A percentile compares a stretch with the other conserved stretches of the same genome.
phyloP scores from a whole-genome alignment of 1,140 invertebrate genomes.

The Probaryconus sp. region DNA sequence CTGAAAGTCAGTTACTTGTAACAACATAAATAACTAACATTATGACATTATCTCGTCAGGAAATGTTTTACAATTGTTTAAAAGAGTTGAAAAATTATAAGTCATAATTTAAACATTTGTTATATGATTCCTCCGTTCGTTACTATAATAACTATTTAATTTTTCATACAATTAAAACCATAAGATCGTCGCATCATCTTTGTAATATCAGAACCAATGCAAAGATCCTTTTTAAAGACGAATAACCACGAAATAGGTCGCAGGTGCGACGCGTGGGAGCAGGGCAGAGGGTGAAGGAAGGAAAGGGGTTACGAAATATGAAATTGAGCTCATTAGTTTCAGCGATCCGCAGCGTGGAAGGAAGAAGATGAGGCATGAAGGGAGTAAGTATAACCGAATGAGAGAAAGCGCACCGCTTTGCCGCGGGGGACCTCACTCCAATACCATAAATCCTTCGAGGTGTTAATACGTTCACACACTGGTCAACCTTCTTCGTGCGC shows the following conservation, averaged over 20 bases:
- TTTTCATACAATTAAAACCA: too few relatives aligned
- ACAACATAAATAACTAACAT: too few relatives aligned
- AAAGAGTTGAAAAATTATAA: too few relatives aligned
- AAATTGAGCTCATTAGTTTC: constrained; percentile 76
- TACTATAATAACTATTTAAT: too few relatives aligned
- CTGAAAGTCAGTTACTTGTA: too few relatives aligned
- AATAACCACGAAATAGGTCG: constrained; percentile 69
- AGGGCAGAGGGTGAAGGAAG: constrained; percentile 20
- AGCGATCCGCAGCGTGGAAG: constrained; percentile 62
- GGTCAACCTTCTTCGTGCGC: constrained; percentile 70
- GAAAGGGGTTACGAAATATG: constrained; percentile 60
- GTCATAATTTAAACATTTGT: too few relatives aligned
- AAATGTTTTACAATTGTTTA: too few relatives aligned
- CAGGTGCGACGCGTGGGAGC: constrained; percentile 69
- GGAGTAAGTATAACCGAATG: constrained; percentile 55
- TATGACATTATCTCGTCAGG: too few relatives aligned
- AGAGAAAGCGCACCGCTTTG: constrained; percentile 64
- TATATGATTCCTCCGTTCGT: too few relatives aligned
- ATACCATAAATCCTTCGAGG: constrained; percentile 77
- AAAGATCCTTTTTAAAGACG: constrained; percentile 35
- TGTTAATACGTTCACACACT: constrained; percentile 76
- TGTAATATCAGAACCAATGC: constrained; percentile 41
- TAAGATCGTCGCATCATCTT: too few relatives aligned
- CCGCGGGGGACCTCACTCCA: constrained; percentile 70
- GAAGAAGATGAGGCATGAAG: constrained; percentile 55